Percentiles rank a stretch among this genome's conserved stretches.
These are phyloP conservation scores for Spermophilus dauricus DNA, from an alignment of 2,113 vertebrate genomes.

Conservation along the genomic window DNA sequence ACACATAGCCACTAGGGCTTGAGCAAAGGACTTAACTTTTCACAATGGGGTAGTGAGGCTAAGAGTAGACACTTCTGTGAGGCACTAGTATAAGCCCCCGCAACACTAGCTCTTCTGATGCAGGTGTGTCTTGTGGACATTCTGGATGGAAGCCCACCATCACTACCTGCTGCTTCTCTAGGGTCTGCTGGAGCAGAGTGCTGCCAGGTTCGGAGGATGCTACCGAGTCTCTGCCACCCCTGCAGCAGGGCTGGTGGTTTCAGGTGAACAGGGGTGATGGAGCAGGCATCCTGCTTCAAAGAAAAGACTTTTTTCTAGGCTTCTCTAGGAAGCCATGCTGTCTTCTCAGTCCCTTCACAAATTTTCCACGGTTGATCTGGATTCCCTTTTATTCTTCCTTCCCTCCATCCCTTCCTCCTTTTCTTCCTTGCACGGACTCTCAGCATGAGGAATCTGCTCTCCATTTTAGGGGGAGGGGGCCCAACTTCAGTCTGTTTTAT, in stretches of 20 bases:
- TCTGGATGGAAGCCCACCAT: background rate
- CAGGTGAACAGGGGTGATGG: background rate
- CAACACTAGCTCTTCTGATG: accelerated
- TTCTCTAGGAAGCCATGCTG: background rate
- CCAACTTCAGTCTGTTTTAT: background rate
- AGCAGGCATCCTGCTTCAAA: background rate
- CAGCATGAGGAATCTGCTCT: too few species aligned
- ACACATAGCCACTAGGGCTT: background rate
- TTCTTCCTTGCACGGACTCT: background rate
- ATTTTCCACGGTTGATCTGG: background rate
- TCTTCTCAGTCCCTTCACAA: background rate
- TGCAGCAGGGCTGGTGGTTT: background rate
- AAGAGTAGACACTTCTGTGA: background rate
- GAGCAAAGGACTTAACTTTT: background rate
- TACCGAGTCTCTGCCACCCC: accelerated
- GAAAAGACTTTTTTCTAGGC: conserved; percentile 11
- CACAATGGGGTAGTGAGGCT: background rate
- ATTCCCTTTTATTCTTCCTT: background rate
- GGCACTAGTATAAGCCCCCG: background rate
- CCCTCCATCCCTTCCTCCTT: background rate
- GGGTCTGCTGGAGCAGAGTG: background rate
- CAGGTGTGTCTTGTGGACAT: background rate
- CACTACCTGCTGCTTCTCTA: background rate
- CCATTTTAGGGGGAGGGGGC: too few species aligned
- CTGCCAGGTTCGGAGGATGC: background rate